Conservation (phyloP, 2,797 vertebrate species). For the Taenioides sp. region DNA sequence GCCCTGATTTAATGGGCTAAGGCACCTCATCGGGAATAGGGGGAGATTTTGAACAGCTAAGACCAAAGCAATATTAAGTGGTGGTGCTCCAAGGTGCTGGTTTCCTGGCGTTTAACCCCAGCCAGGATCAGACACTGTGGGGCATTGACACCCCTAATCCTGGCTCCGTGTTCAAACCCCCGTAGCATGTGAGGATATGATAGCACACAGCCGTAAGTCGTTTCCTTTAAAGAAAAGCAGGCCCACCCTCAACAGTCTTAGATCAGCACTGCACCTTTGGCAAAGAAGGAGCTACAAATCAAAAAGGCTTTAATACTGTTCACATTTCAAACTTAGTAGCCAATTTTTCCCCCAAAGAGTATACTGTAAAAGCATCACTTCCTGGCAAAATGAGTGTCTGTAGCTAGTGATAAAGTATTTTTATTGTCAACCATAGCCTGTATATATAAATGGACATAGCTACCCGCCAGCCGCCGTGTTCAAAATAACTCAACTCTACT, state of each 20-base stretch:
- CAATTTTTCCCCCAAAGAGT: too few relatives aligned
- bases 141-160: slow-evolving; percentile 72
- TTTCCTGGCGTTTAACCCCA: slow-evolving; percentile 70
- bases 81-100: slow-evolving; percentile 41
- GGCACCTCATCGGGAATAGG: slow-evolving; percentile 67
- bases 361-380: too few relatives aligned
- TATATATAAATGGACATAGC: too few relatives aligned
- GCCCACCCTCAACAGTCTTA: slow-evolving; percentile 36
- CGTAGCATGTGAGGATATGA: slow-evolving; percentile 50
- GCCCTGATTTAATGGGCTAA: slow-evolving; percentile 65
- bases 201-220: slow-evolving; percentile 54
- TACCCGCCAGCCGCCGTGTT: too few relatives aligned
- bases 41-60: slow-evolving; percentile 36
- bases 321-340: background rate
- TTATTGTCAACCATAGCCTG: too few relatives aligned
- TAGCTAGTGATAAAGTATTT: too few relatives aligned
- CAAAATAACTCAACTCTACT: too few relatives aligned
- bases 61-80: slow-evolving; percentile 43
- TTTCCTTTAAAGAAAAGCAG: slow-evolving; percentile 47
- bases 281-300: background rate
- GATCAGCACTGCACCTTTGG: slow-evolving; percentile 2
- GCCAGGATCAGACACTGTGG: slow-evolving; percentile 71
- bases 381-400: too few relatives aligned
- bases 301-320: background rate
- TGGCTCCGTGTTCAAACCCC: slow-evolving; percentile 58